Evolutionary conservation across 1,140 invertebrate species (phyloP).

Genomic region (Chionoecetes opilio): DNA sequence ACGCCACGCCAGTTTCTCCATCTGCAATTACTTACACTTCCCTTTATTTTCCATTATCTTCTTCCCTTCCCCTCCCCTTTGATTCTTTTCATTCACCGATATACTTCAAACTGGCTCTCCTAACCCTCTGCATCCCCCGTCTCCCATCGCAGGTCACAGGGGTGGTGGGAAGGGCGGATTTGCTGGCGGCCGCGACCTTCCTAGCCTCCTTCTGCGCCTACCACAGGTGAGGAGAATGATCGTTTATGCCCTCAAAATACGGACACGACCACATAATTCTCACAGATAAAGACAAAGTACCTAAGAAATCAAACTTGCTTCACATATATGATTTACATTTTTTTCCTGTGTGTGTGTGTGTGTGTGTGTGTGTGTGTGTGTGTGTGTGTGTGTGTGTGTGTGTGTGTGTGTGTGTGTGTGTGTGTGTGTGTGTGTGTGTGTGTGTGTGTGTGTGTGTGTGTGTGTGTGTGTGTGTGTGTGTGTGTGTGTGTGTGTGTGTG

Average conservation of each 20-base stretch:
- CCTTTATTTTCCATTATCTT: neutral
- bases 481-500: conserved; percentile 53
- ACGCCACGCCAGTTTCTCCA: neutral
- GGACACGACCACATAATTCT: no score
- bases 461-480: conserved; percentile 48
- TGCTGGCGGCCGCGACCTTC: conserved; percentile 42
- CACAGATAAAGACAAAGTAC: no score
- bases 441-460: conserved; percentile 49
- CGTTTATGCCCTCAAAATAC: no score
- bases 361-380: conserved; percentile 49
- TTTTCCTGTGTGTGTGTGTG: conserved; percentile 39
- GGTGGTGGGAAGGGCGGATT: conserved; percentile 52
- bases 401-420: conserved; percentile 52
- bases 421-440: conserved; percentile 48
- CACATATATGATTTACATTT: no score
- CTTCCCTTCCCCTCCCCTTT: neutral
- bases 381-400: conserved; percentile 50
- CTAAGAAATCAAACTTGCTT: no score
- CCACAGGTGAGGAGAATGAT: conserved; percentile 44
- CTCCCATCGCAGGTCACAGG: conserved; percentile 47
- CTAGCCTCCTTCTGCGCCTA: conserved; percentile 47
- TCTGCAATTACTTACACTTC: neutral
- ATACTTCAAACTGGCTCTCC: neutral
- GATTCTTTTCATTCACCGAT: neutral
- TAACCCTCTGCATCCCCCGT: neutral